A percentile compares a stretch with the other conserved stretches of the same genome.
phyloP scores from a whole-genome alignment of 2,797 vertebrate species.

The Peromyscus attwateri region DNA sequence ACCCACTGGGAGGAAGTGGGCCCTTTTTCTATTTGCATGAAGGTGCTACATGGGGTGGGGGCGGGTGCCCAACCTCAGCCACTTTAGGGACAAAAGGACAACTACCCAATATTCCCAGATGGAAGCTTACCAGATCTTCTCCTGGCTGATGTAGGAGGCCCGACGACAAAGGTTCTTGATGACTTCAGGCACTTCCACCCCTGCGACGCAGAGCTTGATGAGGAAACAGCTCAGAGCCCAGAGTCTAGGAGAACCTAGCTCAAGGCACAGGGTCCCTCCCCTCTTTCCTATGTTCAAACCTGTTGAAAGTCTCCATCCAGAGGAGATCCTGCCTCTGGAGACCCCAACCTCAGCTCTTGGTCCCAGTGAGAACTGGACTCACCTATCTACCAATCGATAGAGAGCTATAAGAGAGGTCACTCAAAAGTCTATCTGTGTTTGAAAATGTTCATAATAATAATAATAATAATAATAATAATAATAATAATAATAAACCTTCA shows the following conservation, averaged over 20 bases:
- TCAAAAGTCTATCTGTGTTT: slow-evolving; percentile 16
- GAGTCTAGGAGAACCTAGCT: neutral
- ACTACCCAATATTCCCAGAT: too few relatives aligned
- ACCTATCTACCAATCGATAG: neutral
- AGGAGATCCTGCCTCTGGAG: neutral
- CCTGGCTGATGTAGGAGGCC: slow-evolving; percentile 92
- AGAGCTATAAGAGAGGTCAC: neutral
- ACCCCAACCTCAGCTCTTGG: neutral
- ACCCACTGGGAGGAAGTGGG: neutral
- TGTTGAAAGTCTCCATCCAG: neutral
- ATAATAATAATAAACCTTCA: neutral
- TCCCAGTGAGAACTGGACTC: neutral
- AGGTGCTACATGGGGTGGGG: neutral
- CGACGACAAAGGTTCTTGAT: slow-evolving; percentile 89
- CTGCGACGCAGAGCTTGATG: slow-evolving; percentile 81
- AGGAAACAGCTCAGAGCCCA: neutral
- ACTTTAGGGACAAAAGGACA: neutral
- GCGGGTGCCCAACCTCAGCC: neutral
- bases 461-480: neutral
- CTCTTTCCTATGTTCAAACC: neutral
- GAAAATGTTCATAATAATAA: slow-evolving; percentile 50
- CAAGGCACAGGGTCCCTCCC: neutral
- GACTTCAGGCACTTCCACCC: slow-evolving; percentile 91
- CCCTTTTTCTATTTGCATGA: slow-evolving; percentile 10
- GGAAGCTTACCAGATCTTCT: slow-evolving; percentile 81